A percentile compares a stretch with the other conserved stretches of the same genome.
These are phyloP conservation scores for Alaudala cheleensis DNA, from an alignment of 2,113 vertebrate species.

Conservation along the genomic window DNA sequence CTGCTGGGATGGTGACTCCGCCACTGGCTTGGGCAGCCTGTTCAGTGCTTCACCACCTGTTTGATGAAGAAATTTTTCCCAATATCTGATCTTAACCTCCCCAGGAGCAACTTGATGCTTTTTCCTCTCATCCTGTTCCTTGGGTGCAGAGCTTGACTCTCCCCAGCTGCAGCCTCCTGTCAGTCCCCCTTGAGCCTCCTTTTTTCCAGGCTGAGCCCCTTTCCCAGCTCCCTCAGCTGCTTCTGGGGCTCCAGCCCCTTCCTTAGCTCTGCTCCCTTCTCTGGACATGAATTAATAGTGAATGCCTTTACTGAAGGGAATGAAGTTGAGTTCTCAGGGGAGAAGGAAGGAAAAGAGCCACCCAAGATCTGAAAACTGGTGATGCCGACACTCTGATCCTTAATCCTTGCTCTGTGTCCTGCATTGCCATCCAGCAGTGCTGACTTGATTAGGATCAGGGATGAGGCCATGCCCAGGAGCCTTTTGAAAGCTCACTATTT, in stretches of 20 bases:
- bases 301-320: background rate
- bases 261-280: background rate
- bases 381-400: background rate
- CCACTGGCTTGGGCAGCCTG: background rate
- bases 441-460: background rate
- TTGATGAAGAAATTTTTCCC: background rate
- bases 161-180: rapidly evolving
- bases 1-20: background rate
- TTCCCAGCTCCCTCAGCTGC: background rate
- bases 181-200: background rate
- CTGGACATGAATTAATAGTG: background rate
- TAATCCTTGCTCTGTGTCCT: background rate
- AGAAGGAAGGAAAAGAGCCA: background rate
- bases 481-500: rapidly evolving
- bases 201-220: background rate
- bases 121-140: background rate
- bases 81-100: background rate
- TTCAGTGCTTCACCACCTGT: background rate
- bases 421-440: background rate
- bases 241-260: background rate
- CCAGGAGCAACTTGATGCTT: background rate
- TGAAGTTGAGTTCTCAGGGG: background rate
- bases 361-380: background rate
- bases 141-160: rapidly evolving
- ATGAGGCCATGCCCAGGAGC: rapidly evolving